These are phyloP conservation scores for Cylindroiulus punctatus DNA, from an alignment of 2,888 invertebrate genomes.

Conservation along the genomic window DNA sequence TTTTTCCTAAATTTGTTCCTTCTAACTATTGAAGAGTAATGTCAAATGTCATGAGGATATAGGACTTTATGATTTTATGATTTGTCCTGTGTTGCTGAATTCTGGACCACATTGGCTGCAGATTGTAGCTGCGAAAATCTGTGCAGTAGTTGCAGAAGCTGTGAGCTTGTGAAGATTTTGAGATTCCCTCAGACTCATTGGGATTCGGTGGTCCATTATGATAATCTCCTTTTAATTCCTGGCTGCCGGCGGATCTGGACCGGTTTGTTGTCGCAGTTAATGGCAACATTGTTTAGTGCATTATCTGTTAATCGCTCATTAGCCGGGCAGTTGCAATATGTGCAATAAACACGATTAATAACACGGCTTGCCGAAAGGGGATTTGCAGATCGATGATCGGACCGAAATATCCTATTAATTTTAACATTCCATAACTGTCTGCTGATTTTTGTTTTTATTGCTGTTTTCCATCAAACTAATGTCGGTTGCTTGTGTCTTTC, in stretches of 20 bases:
- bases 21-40: too few relatives aligned
- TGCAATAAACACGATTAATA: background rate
- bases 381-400: background rate
- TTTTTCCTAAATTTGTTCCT: too few relatives aligned
- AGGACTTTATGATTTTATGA: too few relatives aligned
- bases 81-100: too few relatives aligned
- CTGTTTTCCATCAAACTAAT: constrained; percentile 13
- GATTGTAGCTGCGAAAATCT: too few relatives aligned
- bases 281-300: background rate
- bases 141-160: too few relatives aligned
- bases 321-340: background rate
- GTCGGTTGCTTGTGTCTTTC: background rate
- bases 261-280: background rate
- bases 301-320: constrained; percentile 1
- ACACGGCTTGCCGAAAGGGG: background rate
- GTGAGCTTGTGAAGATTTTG: too few relatives aligned
- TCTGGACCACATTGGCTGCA: too few relatives aligned
- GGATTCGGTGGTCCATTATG: background rate
- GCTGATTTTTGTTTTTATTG: background rate
- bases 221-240: background rate
- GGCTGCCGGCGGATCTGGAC: background rate
- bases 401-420: background rate
- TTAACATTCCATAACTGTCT: background rate
- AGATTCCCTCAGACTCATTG: background rate
- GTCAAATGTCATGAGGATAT: too few relatives aligned